Evolutionary conservation across 2,113 vertebrate genomes (phyloP).

Genomic region (Coptodon rendalli): DNA sequence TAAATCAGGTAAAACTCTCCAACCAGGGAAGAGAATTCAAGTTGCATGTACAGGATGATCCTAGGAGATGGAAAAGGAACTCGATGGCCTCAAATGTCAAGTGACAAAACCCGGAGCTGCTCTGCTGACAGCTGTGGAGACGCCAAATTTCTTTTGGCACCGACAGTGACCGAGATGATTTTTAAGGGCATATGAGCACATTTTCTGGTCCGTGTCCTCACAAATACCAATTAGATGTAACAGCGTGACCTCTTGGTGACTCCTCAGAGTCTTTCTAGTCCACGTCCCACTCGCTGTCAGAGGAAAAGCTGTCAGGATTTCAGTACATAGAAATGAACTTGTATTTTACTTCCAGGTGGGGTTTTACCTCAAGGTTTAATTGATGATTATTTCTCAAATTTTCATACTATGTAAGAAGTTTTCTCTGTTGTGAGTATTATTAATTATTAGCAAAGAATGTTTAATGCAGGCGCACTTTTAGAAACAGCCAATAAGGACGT

Average conservation of each 20-base stretch:
- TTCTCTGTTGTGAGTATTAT: background rate
- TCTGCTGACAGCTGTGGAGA: background rate
- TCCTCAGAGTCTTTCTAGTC: background rate
- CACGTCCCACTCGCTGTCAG: background rate
- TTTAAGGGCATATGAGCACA: background rate
- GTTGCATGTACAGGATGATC: background rate
- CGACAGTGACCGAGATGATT: background rate
- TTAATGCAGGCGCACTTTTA: constrained; percentile 57
- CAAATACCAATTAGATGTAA: background rate
- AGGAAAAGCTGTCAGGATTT: background rate
- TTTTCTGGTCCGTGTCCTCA: background rate
- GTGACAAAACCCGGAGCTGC: background rate
- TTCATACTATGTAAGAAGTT: background rate
- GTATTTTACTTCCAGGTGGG: constrained; percentile 14
- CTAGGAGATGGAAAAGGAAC: background rate
- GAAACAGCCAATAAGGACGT: background rate
- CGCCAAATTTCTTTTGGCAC: background rate
- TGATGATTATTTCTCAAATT: background rate
- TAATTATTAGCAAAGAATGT: constrained; percentile 43
- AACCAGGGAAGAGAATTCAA: background rate
- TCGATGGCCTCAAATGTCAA: background rate
- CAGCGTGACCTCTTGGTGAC: background rate
- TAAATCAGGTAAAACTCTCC: constrained; percentile 2
- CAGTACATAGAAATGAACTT: background rate
- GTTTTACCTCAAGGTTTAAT: constrained; percentile 27